A percentile compares a stretch with the other conserved stretches of the same genome.
Conservation (phyloP, 2,888 invertebrate genomes). For the Palloptera scutellata region DNA sequence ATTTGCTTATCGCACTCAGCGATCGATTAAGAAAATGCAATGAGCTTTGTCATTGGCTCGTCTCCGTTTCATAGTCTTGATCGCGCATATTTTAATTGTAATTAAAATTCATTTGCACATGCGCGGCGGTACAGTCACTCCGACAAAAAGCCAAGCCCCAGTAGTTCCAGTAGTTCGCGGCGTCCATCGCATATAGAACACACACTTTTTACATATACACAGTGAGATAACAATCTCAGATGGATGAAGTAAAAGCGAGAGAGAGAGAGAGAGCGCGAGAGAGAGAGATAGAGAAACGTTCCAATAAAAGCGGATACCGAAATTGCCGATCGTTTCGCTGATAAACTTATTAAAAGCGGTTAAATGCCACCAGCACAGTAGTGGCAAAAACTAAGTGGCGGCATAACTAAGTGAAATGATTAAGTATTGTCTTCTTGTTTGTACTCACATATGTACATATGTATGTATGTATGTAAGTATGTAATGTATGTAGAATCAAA, state of each 20-base stretch:
- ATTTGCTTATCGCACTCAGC: conserved; percentile 56
- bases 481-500: not conserved
- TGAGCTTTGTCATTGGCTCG: conserved; percentile 20
- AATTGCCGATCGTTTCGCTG: conserved; percentile 57
- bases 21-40: no score
- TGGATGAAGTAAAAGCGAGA: no score
- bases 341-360: conserved; percentile 60
- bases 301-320: conserved; percentile 53
- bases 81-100: conserved; percentile 44
- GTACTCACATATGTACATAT: not conserved
- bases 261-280: no score
- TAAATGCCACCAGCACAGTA: conserved; percentile 56
- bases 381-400: conserved; percentile 37
- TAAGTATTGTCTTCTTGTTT: not conserved
- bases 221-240: no score
- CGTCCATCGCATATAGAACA: not conserved
- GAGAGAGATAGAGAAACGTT: no score
- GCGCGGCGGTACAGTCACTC: conserved; percentile 39
- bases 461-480: conserved; percentile 16
- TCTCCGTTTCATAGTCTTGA: not conserved
- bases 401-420: no score
- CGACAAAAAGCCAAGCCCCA: conserved; percentile 22
- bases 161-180: conserved; percentile 17
- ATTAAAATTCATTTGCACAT: conserved; percentile 45
- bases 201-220: not conserved